Conservation (phyloP, 2,113 vertebrate species). For the Istiophorus platypterus region DNA sequence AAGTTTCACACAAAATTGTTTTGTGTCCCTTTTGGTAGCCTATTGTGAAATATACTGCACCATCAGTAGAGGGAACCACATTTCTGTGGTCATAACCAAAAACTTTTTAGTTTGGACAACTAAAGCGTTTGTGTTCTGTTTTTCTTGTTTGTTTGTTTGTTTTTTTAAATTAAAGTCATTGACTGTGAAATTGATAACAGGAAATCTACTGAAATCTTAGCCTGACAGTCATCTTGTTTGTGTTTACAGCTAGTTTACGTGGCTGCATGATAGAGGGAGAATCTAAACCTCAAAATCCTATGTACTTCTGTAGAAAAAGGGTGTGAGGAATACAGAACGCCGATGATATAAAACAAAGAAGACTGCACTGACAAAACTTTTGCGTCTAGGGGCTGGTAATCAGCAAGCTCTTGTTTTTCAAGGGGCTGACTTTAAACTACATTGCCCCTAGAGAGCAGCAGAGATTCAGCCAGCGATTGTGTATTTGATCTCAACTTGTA, state of each 20-base stretch:
- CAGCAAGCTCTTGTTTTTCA: neutral
- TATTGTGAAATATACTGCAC: neutral
- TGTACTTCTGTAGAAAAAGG: neutral
- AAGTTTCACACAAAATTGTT: neutral
- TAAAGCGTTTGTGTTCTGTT: neutral
- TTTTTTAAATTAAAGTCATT: neutral
- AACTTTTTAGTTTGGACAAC: neutral
- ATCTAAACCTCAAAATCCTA: neutral
- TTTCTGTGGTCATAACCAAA: neutral
- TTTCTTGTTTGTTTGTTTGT: neutral
- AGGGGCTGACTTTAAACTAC: neutral
- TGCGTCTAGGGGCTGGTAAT: neutral
- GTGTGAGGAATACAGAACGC: neutral
- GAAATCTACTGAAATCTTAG: neutral
- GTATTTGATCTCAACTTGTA: neutral
- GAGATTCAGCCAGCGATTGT: slow-evolving; percentile 12
- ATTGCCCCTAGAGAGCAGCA: slow-evolving; percentile 51
- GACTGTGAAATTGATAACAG: neutral
- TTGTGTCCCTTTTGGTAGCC: neutral
- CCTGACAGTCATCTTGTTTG: too few relatives aligned
- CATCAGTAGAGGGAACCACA: slow-evolving; percentile 63
- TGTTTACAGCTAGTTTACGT: neutral
- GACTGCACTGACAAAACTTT: neutral
- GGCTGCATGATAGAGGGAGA: neutral
- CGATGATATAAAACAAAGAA: neutral